Percentiles rank a stretch among this genome's conserved stretches.
These are phyloP conservation scores for Melanargia galathea DNA, from an alignment of 2,888 invertebrate species.

Conservation along the genomic window DNA sequence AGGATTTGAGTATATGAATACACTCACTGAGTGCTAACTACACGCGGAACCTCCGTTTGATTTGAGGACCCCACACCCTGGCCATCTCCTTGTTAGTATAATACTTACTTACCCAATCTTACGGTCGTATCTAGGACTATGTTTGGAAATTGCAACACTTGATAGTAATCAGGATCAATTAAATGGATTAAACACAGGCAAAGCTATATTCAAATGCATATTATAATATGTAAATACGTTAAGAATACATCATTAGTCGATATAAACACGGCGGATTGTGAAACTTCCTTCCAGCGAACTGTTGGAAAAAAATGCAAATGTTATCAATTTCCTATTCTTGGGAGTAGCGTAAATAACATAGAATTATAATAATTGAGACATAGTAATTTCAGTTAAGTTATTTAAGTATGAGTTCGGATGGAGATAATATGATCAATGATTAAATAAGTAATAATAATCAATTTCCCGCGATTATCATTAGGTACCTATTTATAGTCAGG, in stretches of 20 bases:
- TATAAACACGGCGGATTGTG: neutral
- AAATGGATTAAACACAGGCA: neutral
- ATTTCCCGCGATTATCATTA: neutral
- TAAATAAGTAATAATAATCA: too few relatives aligned
- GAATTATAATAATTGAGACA: conserved; percentile 12
- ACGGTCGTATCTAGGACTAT: conserved; percentile 11
- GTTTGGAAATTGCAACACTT: conserved; percentile 8
- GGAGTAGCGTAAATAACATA: conserved; percentile 1
- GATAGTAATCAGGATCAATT: conserved; percentile 1
- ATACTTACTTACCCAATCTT: too few relatives aligned
- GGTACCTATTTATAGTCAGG: neutral
- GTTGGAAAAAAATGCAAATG: conserved; percentile 9
- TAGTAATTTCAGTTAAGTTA: conserved; percentile 3
- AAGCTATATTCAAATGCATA: conserved; percentile 4
- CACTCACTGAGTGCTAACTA: too few relatives aligned
- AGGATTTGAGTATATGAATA: too few relatives aligned
- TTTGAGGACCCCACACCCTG: too few relatives aligned
- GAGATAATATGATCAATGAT: too few relatives aligned
- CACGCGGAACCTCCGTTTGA: too few relatives aligned
- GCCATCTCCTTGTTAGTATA: too few relatives aligned
- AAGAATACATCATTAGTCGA: neutral
- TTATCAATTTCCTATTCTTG: conserved; percentile 17
- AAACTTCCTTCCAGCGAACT: conserved; percentile 18
- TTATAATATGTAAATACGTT: conserved; percentile 6
- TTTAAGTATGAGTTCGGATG: conserved; percentile 2